These are phyloP conservation scores for Octonoba sinensis DNA, from an alignment of 2,888 invertebrate species.

Conservation along the genomic window DNA sequence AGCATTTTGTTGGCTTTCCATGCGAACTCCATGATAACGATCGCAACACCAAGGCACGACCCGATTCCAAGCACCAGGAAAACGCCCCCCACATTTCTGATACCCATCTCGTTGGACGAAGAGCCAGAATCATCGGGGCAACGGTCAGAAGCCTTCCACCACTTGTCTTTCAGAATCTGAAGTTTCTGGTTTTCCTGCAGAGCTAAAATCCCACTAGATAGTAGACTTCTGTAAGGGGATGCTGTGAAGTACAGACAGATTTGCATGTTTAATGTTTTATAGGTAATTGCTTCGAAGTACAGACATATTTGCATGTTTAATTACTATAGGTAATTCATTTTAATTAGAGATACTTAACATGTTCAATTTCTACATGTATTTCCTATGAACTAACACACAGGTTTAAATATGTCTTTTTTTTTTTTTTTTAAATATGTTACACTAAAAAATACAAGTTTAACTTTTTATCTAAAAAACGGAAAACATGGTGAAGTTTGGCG, in stretches of 20 bases:
- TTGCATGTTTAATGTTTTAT: too few relatives aligned
- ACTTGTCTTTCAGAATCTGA: slow-evolving; percentile 79
- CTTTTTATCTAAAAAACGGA: too few relatives aligned
- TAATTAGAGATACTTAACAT: too few relatives aligned
- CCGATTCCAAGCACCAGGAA: slow-evolving; percentile 65
- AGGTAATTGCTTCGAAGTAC: too few relatives aligned
- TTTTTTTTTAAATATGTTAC: too few relatives aligned
- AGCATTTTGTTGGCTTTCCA: slow-evolving; percentile 61
- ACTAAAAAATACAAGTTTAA: too few relatives aligned
- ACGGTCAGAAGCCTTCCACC: slow-evolving; percentile 80
- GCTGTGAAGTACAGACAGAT: slow-evolving; percentile 74
- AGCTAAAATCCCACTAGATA: slow-evolving; percentile 93
- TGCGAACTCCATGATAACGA: slow-evolving; percentile 47
- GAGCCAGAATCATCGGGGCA: slow-evolving; percentile 67
- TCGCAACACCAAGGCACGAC: slow-evolving; percentile 22
- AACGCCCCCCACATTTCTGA: slow-evolving; percentile 66
- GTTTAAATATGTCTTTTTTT: too few relatives aligned
- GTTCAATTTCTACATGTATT: too few relatives aligned
- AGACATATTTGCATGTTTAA: too few relatives aligned
- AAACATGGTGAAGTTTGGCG: too few relatives aligned
- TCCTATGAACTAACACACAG: too few relatives aligned
- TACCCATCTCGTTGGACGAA: slow-evolving; percentile 68
- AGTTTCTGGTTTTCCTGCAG: slow-evolving; percentile 95
- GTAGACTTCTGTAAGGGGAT: slow-evolving; percentile 92
- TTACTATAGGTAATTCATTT: too few relatives aligned